phyloP scores from a whole-genome alignment of 2,113 vertebrate species.

The Peromyscus leucopus region DNA sequence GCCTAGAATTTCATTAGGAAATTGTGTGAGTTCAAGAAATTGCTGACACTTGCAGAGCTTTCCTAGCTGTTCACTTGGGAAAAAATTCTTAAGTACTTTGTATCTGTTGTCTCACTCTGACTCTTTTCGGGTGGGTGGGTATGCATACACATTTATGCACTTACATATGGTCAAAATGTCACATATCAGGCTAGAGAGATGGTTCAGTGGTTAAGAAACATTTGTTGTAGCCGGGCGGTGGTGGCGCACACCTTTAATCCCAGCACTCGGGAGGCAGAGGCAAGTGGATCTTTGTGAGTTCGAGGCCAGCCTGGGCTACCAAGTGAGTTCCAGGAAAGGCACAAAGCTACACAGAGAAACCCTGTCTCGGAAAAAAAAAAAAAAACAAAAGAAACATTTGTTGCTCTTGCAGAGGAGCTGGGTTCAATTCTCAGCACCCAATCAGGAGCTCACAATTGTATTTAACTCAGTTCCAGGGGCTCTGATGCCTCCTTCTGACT shows the following conservation, averaged over 20 bases:
- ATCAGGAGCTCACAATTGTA: background rate
- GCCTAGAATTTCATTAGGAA: conserved; percentile 84
- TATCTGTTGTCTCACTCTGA: background rate
- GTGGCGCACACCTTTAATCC: no score
- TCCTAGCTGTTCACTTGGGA: background rate
- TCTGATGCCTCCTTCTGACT: background rate
- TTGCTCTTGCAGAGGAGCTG: background rate
- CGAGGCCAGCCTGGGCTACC: no score
- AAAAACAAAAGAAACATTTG: background rate
- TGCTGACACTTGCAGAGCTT: background rate
- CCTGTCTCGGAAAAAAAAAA: no score
- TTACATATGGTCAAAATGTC: background rate
- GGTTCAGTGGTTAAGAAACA: background rate
- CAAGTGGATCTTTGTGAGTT: no score
- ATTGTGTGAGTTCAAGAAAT: background rate
- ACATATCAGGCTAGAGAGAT: background rate
- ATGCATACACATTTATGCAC: background rate
- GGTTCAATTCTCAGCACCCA: background rate
- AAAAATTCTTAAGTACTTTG: conserved; percentile 5
- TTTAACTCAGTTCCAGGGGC: background rate
- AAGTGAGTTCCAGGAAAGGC: no score
- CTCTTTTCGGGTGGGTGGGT: background rate
- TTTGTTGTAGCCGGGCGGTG: no score
- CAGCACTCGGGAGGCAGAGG: no score
- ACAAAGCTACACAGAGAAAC: no score